phyloP scores from a whole-genome alignment of 2,113 vertebrate genomes.

The Gnathonemus echidnorhynchus region DNA sequence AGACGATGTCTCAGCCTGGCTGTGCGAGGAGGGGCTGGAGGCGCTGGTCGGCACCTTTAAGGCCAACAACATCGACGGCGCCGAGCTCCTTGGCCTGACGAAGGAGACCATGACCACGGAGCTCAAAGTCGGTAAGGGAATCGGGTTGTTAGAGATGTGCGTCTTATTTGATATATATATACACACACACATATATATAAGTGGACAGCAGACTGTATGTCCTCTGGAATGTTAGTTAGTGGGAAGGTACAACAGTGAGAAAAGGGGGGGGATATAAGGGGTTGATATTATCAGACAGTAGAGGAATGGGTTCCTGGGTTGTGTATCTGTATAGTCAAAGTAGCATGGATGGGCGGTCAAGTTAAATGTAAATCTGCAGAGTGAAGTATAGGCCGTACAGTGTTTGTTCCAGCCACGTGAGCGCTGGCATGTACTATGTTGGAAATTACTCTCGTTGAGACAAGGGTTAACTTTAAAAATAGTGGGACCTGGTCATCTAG shows the following conservation, averaged over 20 bases:
- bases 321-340: neutral
- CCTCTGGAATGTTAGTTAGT: neutral
- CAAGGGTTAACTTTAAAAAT: neutral
- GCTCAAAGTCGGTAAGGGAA: slow-evolving; percentile 74
- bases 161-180: too few relatives aligned
- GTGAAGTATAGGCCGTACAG: neutral
- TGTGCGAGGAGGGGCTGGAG: slow-evolving; percentile 60
- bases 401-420: neutral
- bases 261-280: neutral
- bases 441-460: neutral
- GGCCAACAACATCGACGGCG: slow-evolving; percentile 74
- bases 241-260: neutral
- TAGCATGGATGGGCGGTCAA: neutral
- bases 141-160: neutral
- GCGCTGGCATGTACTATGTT: neutral
- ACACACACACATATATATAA: neutral
- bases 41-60: slow-evolving; percentile 66
- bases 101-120: slow-evolving; percentile 71
- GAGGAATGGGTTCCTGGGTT: neutral
- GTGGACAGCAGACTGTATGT: neutral
- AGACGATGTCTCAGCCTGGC: slow-evolving; percentile 73
- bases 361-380: neutral
- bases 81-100: slow-evolving; percentile 68
- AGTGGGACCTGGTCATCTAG: neutral
- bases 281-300: neutral